Base-by-base conservation (phyloP, 2,888 invertebrate genomes). In the Melanotus villosus region DNA sequence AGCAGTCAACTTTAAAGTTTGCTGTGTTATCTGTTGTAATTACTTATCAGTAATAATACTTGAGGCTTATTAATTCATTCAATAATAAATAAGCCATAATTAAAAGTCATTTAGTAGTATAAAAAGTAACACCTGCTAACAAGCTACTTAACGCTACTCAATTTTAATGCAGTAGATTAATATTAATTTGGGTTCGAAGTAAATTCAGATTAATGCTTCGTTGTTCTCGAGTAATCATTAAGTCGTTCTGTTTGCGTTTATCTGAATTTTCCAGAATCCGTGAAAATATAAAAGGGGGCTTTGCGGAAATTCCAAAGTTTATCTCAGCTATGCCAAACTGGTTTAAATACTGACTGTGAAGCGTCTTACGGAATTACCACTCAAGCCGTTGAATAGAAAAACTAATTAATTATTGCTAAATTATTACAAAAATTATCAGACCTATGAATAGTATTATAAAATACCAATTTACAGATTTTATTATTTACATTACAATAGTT, bases 401-500 rank as follows among this genome's bases (percentile, higher is more conserved):
- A 26, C 26, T 26, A 26, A 63, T 68, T 68, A 72, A 58, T 58
- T 69, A 58, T 47, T 63, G 66, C 71, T 71, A 73, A 73, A 60
- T 30, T 65, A 56, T 68, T 68, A 71, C 67, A 58, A 69, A 69
- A 63, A 60, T 34, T 63, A 59, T 63, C 64, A 71, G 68, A 69
- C 18, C 30, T 41, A 59, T 43, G 12, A 59, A 59, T 32, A 41
- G 38, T 50, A 54, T 66, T 14, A 65, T 63, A 68, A 68, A 68
- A 68, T 68, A 68, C 64, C 50, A 57, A 58, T 68, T 54, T 65
- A 65, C 43, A 65, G 23, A 69, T 64, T 50, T 65, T 69, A 65
- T 60, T 75, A 73, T 76, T 69, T 74, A 58, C 59, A 68, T 62
- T 68, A 69, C 68, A 73, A 73, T 75, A 73, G 68, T 73, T 70